phyloP scores from a whole-genome alignment of 2,797 vertebrate species.

The Syngnathus acus region DNA sequence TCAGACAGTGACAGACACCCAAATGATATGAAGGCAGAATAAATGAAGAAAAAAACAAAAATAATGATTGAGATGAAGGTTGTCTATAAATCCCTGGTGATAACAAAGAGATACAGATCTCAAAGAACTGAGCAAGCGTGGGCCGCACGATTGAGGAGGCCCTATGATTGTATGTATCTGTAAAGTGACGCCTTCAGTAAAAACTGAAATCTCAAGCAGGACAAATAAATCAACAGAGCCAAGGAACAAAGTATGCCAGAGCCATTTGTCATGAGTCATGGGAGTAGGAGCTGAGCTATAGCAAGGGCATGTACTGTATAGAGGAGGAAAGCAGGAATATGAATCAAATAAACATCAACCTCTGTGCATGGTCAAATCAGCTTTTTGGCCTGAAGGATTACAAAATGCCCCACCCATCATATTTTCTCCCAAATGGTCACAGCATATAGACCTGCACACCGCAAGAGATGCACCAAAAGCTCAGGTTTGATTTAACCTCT shows the following conservation, averaged over 20 bases:
- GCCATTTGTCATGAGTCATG: slow-evolving; percentile 28
- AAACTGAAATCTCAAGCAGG: slow-evolving; percentile 14
- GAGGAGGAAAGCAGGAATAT: slow-evolving; percentile 8
- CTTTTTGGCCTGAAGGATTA: neutral
- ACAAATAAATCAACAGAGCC: slow-evolving; percentile 39
- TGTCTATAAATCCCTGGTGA: slow-evolving; percentile 19
- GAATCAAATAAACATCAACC: slow-evolving; percentile 16
- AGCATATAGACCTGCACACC: neutral
- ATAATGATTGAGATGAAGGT: neutral
- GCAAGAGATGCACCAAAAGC: neutral
- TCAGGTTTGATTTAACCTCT: neutral
- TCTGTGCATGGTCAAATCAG: slow-evolving; percentile 8
- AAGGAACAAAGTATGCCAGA: slow-evolving; percentile 20
- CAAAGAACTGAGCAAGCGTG: slow-evolving; percentile 9
- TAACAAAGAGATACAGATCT: slow-evolving; percentile 6
- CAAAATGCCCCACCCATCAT: slow-evolving; percentile 4
- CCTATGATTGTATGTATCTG: slow-evolving; percentile 1
- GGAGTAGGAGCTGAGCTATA: slow-evolving; percentile 19
- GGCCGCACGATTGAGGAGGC: slow-evolving; percentile 7
- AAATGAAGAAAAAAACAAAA: slow-evolving; percentile 3
- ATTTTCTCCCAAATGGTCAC: neutral
- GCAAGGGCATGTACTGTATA: neutral
- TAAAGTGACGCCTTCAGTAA: slow-evolving; percentile 12
- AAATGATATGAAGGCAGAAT: slow-evolving; percentile 12
- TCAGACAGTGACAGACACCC: slow-evolving; percentile 23